Evolutionary conservation across 2,888 invertebrate genomes (phyloP).

Genomic region (Hipparchia sbordonii): DNA sequence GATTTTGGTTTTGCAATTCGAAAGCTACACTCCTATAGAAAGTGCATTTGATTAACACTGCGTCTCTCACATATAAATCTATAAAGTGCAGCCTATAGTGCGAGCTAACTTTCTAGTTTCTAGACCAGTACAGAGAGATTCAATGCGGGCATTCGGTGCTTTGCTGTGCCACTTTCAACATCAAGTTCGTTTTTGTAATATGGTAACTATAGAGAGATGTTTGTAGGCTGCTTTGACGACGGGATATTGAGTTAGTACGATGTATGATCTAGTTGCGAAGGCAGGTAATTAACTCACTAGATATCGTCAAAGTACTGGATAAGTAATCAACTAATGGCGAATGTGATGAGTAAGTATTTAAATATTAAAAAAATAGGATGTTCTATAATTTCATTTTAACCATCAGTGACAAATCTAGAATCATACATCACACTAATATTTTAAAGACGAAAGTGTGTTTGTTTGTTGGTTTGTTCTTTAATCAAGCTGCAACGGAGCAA

Average conservation of each 20-base stretch:
- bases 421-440: no score
- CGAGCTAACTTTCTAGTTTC: conserved; percentile 38
- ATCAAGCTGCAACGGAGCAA: no score
- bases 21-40: conserved; percentile 1
- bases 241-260: not conserved
- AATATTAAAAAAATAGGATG: no score
- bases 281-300: no score
- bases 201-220: not conserved
- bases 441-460: no score
- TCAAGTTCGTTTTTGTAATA: conserved; percentile 25
- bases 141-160: conserved; percentile 32
- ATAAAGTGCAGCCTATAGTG: conserved; percentile 21
- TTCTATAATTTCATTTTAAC: no score
- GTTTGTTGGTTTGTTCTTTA: no score
- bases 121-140: conserved; percentile 33
- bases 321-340: no score
- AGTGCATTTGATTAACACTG: not conserved
- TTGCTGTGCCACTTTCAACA: conserved; percentile 36
- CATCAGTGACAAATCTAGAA: no score
- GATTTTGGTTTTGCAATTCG: no score
- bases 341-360: no score
- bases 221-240: not conserved
- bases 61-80: conserved; percentile 16
- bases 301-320: no score
- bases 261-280: not conserved